These are phyloP conservation scores for Triplophysa tibetana DNA, from an alignment of 2,113 vertebrate genomes.

Conservation along the genomic window DNA sequence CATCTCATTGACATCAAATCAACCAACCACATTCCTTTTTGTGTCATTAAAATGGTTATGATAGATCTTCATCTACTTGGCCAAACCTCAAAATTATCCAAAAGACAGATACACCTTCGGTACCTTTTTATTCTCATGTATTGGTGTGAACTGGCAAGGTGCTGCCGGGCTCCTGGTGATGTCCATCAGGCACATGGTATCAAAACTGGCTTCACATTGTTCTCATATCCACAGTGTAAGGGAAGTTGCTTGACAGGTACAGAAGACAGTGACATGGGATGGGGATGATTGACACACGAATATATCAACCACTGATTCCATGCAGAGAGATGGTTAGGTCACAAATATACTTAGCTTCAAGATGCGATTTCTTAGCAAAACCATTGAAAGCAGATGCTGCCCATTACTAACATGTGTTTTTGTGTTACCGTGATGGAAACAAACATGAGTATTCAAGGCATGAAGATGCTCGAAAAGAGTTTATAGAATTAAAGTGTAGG, in stretches of 20 bases:
- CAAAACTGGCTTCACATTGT: background rate
- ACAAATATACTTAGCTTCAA: background rate
- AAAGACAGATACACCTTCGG: slow-evolving; percentile 4
- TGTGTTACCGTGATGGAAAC: no score
- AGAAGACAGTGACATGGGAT: slow-evolving; percentile 6
- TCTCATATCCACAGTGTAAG: slow-evolving; percentile 22
- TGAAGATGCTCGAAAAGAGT: no score
- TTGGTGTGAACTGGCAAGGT: background rate
- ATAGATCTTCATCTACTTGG: background rate
- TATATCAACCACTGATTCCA: background rate
- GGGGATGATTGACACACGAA: background rate
- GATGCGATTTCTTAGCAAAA: no score
- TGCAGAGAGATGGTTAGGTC: background rate
- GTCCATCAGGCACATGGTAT: background rate
- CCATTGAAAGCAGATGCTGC: no score
- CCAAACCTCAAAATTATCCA: background rate
- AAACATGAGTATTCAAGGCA: no score
- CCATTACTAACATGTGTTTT: no score
- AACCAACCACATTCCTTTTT: background rate
- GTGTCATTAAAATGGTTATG: no score
- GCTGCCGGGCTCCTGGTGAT: background rate
- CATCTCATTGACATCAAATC: no score
- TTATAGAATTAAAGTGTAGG: no score
- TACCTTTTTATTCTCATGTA: background rate
- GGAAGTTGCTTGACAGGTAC: background rate